Conservation (phyloP, 2,797 vertebrate species). For the Tauraco hartlaubi region DNA sequence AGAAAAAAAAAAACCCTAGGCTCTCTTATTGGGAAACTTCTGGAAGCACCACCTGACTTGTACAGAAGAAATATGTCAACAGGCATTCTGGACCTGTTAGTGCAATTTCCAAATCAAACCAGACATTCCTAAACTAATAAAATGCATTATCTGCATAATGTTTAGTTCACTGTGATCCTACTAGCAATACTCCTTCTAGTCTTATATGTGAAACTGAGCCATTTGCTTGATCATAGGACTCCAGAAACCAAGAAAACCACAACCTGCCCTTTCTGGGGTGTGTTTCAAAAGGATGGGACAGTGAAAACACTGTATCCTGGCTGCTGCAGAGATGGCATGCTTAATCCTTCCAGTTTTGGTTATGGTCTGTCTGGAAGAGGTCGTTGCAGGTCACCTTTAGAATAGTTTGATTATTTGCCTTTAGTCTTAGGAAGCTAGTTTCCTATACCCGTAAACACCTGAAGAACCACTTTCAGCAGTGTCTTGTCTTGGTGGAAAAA, state of each 20-base stretch:
- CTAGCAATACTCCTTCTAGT: constrained; percentile 45
- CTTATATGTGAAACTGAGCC: constrained; percentile 4
- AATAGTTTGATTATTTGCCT: neutral
- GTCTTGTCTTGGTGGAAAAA: neutral
- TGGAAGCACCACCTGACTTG: constrained; percentile 32
- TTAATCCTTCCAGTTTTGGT: neutral
- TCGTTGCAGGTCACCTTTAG: neutral
- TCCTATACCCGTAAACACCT: neutral
- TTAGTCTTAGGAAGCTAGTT: neutral
- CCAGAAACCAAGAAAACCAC: neutral
- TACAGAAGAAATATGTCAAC: neutral
- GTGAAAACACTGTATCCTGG: neutral
- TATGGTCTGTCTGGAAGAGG: neutral
- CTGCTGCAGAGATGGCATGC: neutral
- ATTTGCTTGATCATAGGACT: neutral
- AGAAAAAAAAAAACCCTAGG: neutral
- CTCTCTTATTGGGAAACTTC: constrained; percentile 35
- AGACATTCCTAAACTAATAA: constrained; percentile 25
- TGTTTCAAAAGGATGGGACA: constrained; percentile 3
- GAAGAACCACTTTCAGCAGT: neutral
- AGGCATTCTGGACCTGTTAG: neutral
- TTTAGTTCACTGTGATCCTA: neutral
- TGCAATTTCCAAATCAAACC: neutral
- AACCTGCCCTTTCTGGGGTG: neutral
- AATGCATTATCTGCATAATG: constrained; percentile 39